Conservation (phyloP, 1,140 invertebrate species). For the Triops longicaudatus region DNA sequence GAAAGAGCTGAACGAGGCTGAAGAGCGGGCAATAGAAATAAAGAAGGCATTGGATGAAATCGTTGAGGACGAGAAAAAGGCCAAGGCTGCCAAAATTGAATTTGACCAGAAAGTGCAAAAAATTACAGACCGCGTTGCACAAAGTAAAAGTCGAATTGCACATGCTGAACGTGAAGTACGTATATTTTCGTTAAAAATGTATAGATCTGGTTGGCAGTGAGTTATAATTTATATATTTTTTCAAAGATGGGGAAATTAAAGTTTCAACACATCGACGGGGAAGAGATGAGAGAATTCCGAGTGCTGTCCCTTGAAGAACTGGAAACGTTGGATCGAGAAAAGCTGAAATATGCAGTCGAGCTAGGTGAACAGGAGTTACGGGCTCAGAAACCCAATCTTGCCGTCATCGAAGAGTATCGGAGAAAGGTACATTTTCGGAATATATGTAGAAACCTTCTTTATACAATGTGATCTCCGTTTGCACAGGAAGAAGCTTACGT, state of each 20-base stretch:
- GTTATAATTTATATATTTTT: not conserved
- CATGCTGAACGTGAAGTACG: constrained; percentile 37
- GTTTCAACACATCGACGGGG: constrained; percentile 57
- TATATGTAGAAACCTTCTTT: constrained; percentile 51
- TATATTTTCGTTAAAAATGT: not conserved
- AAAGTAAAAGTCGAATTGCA: constrained; percentile 47
- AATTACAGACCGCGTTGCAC: constrained; percentile 53
- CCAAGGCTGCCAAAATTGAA: constrained; percentile 53
- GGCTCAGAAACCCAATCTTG: constrained; percentile 65
- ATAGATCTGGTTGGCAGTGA: not conserved
- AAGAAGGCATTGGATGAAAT: constrained; percentile 16
- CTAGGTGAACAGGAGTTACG: constrained; percentile 55
- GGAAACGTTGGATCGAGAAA: constrained; percentile 47
- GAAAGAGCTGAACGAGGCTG: constrained; percentile 29
- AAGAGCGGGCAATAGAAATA: constrained; percentile 30
- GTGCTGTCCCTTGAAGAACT: constrained; percentile 60
- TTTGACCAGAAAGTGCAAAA: constrained; percentile 64
- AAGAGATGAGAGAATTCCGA: constrained; percentile 42
- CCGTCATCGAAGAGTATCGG: constrained; percentile 62
- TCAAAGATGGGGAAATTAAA: constrained; percentile 51
- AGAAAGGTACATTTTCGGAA: constrained; percentile 42
- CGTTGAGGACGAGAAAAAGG: constrained; percentile 19
- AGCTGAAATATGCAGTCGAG: constrained; percentile 53
- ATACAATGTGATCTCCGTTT: constrained; percentile 44
- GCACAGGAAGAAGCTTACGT: constrained; percentile 57